Evolutionary conservation across 2,797 vertebrate genomes (phyloP).

Genomic region (Mergus octosetaceus): DNA sequence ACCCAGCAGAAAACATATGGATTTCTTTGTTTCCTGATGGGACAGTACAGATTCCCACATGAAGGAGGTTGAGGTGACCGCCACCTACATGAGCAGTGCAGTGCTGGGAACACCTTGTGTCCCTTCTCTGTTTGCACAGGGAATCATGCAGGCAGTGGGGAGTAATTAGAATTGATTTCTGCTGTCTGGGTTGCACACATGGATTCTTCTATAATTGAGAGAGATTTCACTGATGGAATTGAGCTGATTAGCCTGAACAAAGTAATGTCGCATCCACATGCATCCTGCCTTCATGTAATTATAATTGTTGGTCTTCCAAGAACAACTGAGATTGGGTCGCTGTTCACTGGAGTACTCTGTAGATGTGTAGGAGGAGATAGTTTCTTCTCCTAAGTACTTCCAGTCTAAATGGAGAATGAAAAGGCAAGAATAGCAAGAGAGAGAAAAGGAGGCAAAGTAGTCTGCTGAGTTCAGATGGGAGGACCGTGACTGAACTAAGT

Average conservation of each 20-base stretch:
- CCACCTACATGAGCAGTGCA: not conserved
- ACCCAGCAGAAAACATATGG: not conserved
- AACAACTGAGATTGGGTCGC: not conserved
- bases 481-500: not conserved
- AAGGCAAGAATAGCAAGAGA: not conserved
- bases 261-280: slow-evolving; percentile 57
- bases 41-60: not conserved
- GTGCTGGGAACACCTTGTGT: not conserved
- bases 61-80: not conserved
- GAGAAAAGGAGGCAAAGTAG: not conserved
- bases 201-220: slow-evolving; percentile 64
- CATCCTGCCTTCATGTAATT: slow-evolving; percentile 54
- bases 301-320: slow-evolving; percentile 38
- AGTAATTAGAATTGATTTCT: slow-evolving; percentile 71
- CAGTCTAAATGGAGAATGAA: not conserved
- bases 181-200: slow-evolving; percentile 38
- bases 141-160: slow-evolving; percentile 34
- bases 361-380: not conserved
- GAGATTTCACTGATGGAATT: slow-evolving; percentile 34
- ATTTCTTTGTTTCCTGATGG: rapidly evolving
- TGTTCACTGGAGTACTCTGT: not conserved
- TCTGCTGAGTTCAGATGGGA: not conserved
- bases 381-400: not conserved
- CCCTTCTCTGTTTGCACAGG: slow-evolving; percentile 20
- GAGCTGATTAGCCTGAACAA: slow-evolving; percentile 67